Base-by-base conservation (phyloP, 2,888 invertebrate species). In the Chelonus formosanus region DNA sequence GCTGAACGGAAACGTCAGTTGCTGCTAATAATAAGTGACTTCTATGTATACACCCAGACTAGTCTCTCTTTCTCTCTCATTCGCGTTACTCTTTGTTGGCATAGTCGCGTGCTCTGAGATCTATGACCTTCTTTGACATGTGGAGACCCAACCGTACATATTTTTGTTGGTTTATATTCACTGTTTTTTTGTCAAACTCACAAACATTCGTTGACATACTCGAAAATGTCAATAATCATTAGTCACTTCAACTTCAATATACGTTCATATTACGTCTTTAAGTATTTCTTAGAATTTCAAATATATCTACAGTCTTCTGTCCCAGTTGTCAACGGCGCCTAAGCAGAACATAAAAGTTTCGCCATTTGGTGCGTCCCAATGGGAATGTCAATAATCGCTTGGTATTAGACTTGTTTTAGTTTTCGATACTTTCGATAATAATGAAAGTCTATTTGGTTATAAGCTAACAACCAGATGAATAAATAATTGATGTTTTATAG, bases 201-300 rank as follows among this genome's bases (percentile, higher is more conserved):
- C 43, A 52, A 55, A 56, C 40, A 40, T 40, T 35, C 48, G 50
- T 52, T 64, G 57, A 64, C 64, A 53, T 63, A 63, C 40, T 10
- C 43, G 44, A 64, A 64, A 43, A 34, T 31, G 60, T 61, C 65
- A 48, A 61, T 65, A 61, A 65, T 65, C 65, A 65, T 65, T 65
- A 65, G 65, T 65, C 65, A 65, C 65, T 65, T 55, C 55, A 61
- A 56, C 45, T 20, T 61, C 65, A 61, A 65, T 65, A 65, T 20
- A 20, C 20, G 20, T 20, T 20, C 2, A 20, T 20, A 1, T 65
- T 53, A 54, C 36, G 45, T 50, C 40, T 55, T 50, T 53, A 48
- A 45, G 47, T 32, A 34, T 47, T 65, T 45, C 43, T 54, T n/a
- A n/a, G 32, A 47, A 45, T 44, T 64, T 36, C 50, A 53, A 8